phyloP scores from a whole-genome alignment of 2,888 invertebrate genomes.

The Anthrax anthrax region DNA sequence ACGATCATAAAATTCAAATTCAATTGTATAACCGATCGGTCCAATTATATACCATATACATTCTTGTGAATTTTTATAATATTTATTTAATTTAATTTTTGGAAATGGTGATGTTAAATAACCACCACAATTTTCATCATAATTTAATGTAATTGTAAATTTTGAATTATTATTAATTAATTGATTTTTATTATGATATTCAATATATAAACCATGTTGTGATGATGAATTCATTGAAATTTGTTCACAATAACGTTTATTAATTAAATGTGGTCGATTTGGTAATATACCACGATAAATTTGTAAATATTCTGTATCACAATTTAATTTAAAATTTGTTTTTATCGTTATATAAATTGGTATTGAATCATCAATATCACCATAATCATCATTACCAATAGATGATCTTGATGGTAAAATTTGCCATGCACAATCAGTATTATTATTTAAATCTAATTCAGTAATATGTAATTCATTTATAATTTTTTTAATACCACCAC shows the following conservation, averaged over 20 bases:
- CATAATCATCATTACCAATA: no score
- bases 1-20: slow-evolving; percentile 49
- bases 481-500: slow-evolving; percentile 48
- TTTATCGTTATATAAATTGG: no score
- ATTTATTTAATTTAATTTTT: slow-evolving; percentile 19
- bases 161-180: slow-evolving; percentile 17
- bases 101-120: slow-evolving; percentile 32
- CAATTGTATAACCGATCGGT: slow-evolving; percentile 46
- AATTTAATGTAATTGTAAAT: slow-evolving; percentile 27
- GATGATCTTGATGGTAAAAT: slow-evolving; percentile 34
- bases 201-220: slow-evolving; percentile 44
- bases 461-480: slow-evolving; percentile 23
- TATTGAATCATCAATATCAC: slow-evolving; percentile 14
- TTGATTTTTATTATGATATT: slow-evolving; percentile 46
- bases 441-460: slow-evolving; percentile 14
- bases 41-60: slow-evolving; percentile 62
- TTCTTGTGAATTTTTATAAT: slow-evolving; percentile 60
- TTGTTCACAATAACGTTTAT: slow-evolving; percentile 39
- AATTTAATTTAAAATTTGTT: no score
- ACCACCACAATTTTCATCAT: slow-evolving; percentile 45
- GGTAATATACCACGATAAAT: slow-evolving; percentile 36
- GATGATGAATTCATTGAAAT: slow-evolving; percentile 17
- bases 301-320: slow-evolving; percentile 40
- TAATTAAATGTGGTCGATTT: slow-evolving; percentile 35
- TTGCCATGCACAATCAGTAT: slow-evolving; percentile 62